phyloP scores from a whole-genome alignment of 2,113 vertebrate species.

The Hippocampus comes region DNA sequence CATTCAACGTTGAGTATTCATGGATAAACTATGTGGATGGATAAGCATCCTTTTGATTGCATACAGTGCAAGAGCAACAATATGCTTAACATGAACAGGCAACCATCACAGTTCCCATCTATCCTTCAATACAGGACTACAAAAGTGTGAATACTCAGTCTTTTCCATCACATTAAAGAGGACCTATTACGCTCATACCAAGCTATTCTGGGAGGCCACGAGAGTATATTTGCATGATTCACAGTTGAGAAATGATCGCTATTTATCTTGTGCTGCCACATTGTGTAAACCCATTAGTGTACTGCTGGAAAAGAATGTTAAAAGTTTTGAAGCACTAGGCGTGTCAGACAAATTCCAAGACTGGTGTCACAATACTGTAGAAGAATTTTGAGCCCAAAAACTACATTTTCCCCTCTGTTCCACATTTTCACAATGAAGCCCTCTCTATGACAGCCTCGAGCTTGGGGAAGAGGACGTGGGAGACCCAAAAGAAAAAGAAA shows the following conservation, averaged over 20 bases:
- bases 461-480: too few relatives aligned
- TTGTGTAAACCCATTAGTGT: neutral
- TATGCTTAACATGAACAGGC: constrained; percentile 41
- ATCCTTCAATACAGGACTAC: constrained; percentile 6
- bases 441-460: too few relatives aligned
- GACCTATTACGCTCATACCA: neutral
- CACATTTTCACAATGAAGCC: too few relatives aligned
- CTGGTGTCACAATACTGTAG: neutral
- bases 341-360: neutral
- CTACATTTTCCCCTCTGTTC: too few relatives aligned
- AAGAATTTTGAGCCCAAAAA: neutral
- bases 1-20: constrained; percentile 26
- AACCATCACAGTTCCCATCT: constrained; percentile 10
- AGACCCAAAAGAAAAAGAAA: too few relatives aligned
- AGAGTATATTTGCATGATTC: neutral
- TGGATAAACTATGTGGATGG: constrained; percentile 13
- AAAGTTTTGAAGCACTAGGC: neutral
- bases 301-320: neutral
- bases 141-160: constrained; percentile 23
- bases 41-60: constrained; percentile 38
- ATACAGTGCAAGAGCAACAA: constrained; percentile 50
- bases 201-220: neutral
- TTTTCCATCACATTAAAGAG: neutral
- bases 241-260: neutral
- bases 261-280: neutral